Base-by-base conservation (phyloP, 2,888 invertebrate genomes). In the Clitarchus hookeri region DNA sequence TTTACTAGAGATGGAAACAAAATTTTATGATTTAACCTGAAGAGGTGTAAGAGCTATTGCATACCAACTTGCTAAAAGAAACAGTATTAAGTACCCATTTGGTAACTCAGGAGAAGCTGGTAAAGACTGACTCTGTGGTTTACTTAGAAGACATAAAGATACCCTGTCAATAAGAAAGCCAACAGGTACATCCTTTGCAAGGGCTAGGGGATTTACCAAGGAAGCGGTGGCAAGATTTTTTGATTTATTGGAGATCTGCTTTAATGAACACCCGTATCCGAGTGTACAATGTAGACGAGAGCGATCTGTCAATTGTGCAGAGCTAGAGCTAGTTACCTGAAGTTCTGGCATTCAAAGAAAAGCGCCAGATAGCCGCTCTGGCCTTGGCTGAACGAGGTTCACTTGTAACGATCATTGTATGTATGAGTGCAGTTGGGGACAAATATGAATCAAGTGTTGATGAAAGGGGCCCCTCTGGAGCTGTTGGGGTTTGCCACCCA, bases 301-400 rank as follows among this genome's bases (percentile, higher is more conserved):
- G 54, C 16, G 83, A 84, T 44, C 44, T 84, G 44, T 27, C 78
- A 13, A 84, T 84, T 86, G 86, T 79, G 44, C 86, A 86, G 83
- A 86, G 84, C 79, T n/a, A n/a, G n/a, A 86, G 84, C n/a, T n/a
- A n/a, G 78, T 53, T 84, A 23, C 86, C 84, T 84, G 53, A 84
- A n/a, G 86, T 86, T 48, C 77, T 86, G 26, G 77, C 65, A 84
- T 19, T 36, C 16, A 84, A 84, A 79, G 84, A 79, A 53, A 86
- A 86, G 78, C n/a, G 48, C 27, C 84, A 83, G 84, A 84, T 86
- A 78, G 86, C n/a, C 26, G 86, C 86, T 78, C 44, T 65, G 65
- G 84, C 84, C 26, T 84, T 65, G 11, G 78, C 84, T 54, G 86
- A 86, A 84, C 84, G 86, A 44, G 36, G 44, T 36, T 48, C 84